Evolutionary conservation across 2,888 invertebrate genomes (phyloP).

Genomic region (Erebia ligea): DNA sequence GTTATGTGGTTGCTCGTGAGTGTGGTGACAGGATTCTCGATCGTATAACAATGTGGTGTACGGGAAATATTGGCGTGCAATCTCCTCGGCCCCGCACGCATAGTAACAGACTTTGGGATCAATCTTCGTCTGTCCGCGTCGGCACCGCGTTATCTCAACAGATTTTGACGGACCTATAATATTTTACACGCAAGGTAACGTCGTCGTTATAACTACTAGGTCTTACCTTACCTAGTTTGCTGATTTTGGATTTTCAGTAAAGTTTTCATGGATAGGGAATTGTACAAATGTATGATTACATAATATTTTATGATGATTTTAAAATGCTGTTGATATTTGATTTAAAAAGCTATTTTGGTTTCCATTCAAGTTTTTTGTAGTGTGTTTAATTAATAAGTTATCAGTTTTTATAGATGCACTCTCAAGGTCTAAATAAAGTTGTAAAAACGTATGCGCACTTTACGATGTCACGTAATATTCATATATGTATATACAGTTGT

Average conservation of each 20-base stretch:
- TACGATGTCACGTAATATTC: neutral
- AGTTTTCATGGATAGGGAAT: no score
- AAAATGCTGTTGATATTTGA: no score
- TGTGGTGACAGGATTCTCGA: conserved; percentile 4
- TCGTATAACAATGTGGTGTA: neutral
- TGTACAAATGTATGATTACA: neutral
- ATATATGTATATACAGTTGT: neutral
- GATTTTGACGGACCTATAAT: neutral
- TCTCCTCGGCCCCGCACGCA: neutral
- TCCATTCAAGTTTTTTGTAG: no score
- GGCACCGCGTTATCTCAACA: neutral
- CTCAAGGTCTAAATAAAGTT: neutral
- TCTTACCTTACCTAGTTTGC: no score
- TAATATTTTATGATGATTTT: no score
- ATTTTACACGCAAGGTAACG: no score
- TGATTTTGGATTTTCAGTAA: neutral
- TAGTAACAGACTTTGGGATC: neutral
- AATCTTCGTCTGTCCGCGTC: conserved; percentile 10
- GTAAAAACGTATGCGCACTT: neutral
- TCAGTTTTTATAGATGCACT: neutral
- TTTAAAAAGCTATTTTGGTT: no score
- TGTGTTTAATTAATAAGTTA: neutral
- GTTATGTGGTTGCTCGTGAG: neutral
- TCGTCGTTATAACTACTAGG: no score
- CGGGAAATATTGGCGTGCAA: neutral